phyloP scores from a whole-genome alignment of 2,113 vertebrate genomes.

The Python bivittatus region DNA sequence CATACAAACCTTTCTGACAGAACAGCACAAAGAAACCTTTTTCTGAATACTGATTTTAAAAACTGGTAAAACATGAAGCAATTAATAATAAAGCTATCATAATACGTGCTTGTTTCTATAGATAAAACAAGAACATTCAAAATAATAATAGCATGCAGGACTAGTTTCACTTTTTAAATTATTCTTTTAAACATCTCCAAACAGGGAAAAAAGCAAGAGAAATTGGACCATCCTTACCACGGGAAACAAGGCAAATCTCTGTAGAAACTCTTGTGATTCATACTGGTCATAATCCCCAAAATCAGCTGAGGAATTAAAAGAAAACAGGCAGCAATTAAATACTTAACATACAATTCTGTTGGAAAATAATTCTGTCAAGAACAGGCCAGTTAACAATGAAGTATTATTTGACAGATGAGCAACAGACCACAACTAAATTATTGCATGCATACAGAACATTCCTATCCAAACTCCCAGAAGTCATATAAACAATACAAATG shows the following conservation, averaged over 20 bases:
- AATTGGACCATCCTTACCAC: slow-evolving; percentile 81
- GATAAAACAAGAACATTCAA: background rate
- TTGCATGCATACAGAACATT: background rate
- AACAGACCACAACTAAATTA: background rate
- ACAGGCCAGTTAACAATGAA: background rate
- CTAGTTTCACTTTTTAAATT: background rate
- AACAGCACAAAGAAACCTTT: background rate
- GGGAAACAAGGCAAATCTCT: slow-evolving; percentile 95
- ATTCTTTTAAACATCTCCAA: background rate
- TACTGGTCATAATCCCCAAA: slow-evolving; percentile 97
- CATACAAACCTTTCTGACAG: background rate
- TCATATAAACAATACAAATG: background rate
- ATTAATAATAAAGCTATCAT: background rate
- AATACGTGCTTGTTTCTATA: background rate
- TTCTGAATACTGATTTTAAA: background rate
- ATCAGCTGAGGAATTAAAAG: slow-evolving; percentile 81
- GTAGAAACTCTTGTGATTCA: slow-evolving; percentile 96
- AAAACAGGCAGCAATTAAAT: slow-evolving; percentile 38
- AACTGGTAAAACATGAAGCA: background rate
- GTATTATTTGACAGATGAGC: background rate
- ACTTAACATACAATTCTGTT: background rate
- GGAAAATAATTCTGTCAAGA: background rate
- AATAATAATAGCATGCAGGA: background rate
- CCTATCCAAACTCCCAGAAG: background rate
- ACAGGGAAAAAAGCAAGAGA: background rate